Conservation (phyloP, 2,888 invertebrate species). For the Sturmia bella region DNA sequence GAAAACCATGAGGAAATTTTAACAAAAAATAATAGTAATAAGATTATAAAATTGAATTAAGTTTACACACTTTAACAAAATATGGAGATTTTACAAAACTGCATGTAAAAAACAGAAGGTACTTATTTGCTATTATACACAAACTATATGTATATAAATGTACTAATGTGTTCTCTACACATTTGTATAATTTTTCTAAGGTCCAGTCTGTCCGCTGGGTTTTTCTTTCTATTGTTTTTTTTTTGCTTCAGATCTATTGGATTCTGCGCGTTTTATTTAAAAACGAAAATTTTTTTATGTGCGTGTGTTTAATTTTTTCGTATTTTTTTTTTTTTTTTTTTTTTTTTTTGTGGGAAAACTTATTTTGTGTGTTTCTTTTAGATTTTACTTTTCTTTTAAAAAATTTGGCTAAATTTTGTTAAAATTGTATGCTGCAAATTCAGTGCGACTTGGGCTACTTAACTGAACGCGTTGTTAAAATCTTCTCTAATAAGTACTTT, state of each 20-base stretch:
- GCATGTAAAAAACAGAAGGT: too few relatives aligned
- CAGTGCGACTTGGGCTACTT: slow-evolving; percentile 82
- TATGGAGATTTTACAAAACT: not conserved
- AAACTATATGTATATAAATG: too few relatives aligned
- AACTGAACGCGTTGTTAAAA: slow-evolving; percentile 81
- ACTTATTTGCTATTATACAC: too few relatives aligned
- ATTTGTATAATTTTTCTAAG: not conserved
- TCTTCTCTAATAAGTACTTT: slow-evolving; percentile 48
- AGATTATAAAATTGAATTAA: too few relatives aligned
- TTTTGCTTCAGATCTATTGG: slow-evolving; percentile 4
- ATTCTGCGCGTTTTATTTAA: slow-evolving; percentile 53
- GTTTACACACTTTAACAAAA: not conserved
- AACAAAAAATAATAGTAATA: not conserved
- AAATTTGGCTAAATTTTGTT: slow-evolving; percentile 58
- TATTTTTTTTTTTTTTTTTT: slow-evolving; percentile 15
- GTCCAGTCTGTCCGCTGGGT: slow-evolving; percentile 11
- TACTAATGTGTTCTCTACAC: too few relatives aligned
- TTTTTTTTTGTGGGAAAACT: slow-evolving; percentile 37
- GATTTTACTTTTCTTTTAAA: slow-evolving; percentile 14
- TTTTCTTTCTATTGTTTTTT: not conserved
- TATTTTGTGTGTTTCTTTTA: slow-evolving; percentile 49
- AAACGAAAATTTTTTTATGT: slow-evolving; percentile 9
- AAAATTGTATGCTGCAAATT: slow-evolving; percentile 78
- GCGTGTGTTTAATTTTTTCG: slow-evolving; percentile 6
- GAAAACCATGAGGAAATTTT: not conserved